These are phyloP conservation scores for Thaumatotibia leucotreta DNA, from an alignment of 1,140 invertebrate genomes.

Conservation along the genomic window DNA sequence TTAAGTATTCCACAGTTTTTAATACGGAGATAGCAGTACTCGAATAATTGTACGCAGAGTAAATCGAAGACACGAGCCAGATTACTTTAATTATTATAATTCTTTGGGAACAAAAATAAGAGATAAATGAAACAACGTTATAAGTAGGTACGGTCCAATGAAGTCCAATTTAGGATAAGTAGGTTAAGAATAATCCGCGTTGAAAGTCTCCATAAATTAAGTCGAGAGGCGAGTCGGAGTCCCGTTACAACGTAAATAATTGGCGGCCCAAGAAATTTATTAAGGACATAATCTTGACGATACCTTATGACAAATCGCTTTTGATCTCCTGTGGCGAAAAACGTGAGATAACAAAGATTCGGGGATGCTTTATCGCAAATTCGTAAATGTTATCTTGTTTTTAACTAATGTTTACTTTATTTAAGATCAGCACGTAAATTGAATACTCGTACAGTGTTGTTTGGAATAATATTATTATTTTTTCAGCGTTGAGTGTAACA, in stretches of 20 bases:
- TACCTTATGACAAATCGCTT: constrained; percentile 39
- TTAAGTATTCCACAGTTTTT: no score
- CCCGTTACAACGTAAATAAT: constrained; percentile 55
- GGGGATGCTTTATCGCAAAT: background rate
- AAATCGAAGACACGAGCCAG: no score
- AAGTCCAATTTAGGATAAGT: constrained; percentile 14
- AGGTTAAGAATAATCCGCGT: constrained; percentile 9
- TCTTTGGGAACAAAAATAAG: no score
- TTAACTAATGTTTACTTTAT: background rate
- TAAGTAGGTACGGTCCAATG: no score
- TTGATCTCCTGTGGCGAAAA: constrained; percentile 26
- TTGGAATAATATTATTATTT: background rate
- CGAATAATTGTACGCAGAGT: no score
- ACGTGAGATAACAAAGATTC: constrained; percentile 14
- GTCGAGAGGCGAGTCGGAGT: constrained; percentile 43
- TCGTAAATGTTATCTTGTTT: background rate
- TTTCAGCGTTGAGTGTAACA: background rate
- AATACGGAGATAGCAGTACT: no score
- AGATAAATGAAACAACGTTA: no score
- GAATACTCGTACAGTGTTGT: background rate
- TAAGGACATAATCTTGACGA: constrained; percentile 47
- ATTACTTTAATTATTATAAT: no score
- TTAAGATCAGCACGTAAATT: background rate
- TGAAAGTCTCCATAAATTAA: constrained; percentile 50
- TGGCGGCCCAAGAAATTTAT: constrained; percentile 53